Conservation (phyloP, 1,140 invertebrate genomes). For the Pogonognathellus flavescens region DNA sequence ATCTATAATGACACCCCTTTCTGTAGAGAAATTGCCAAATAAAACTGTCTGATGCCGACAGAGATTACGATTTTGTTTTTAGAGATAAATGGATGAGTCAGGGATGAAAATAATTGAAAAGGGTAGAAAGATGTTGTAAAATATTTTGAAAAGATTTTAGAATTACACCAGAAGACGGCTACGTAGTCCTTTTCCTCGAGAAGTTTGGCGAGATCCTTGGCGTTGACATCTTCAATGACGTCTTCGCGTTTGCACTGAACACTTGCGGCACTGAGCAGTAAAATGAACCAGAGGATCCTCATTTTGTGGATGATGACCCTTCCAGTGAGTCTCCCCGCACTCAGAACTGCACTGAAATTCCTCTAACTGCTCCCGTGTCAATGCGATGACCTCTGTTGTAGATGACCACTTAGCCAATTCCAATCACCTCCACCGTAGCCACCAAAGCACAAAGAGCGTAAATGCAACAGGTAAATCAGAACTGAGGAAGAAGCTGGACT, state of each 20-base stretch:
- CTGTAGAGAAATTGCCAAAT: too few species aligned
- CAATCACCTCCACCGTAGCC: neutral
- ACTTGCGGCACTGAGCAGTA: conserved; percentile 2
- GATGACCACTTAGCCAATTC: neutral
- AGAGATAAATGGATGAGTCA: neutral
- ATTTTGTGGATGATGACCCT: neutral
- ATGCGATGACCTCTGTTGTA: neutral
- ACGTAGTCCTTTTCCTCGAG: conserved; percentile 83
- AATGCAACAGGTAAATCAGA: too few species aligned
- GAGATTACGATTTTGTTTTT: neutral
- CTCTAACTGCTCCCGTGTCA: neutral
- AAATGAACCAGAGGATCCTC: conserved; percentile 8
- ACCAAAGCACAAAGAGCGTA: neutral
- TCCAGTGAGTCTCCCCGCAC: too few species aligned
- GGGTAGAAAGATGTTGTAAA: neutral
- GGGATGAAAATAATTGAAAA: neutral
- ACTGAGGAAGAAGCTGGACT: too few species aligned
- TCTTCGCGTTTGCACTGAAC: conserved; percentile 4
- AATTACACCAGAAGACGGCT: conserved; percentile 94
- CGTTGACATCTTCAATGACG: conserved; percentile 64
- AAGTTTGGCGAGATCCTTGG: conserved; percentile 51
- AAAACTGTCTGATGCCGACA: too few species aligned
- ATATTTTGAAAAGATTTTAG: neutral
- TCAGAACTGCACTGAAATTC: too few species aligned
- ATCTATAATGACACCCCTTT: too few species aligned